Evolutionary conservation across 2,888 invertebrate species (phyloP).

Genomic region (Pyrrhia umbra): DNA sequence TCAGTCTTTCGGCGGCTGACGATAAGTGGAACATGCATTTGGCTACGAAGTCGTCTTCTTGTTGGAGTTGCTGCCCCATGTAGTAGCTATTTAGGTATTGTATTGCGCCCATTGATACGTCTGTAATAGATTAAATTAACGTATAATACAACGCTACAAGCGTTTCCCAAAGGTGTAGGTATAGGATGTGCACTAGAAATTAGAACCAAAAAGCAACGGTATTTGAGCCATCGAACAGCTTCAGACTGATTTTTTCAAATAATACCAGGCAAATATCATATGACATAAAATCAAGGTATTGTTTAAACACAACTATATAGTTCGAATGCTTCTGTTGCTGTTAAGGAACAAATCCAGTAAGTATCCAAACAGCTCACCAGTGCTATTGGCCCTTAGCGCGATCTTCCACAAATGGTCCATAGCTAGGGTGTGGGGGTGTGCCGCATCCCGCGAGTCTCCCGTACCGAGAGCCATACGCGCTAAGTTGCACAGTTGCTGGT

Average conservation of each 20-base stretch:
- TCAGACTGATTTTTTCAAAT: no score
- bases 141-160: no score
- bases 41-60: slow-evolving; percentile 97
- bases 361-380: slow-evolving; percentile 84
- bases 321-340: neutral
- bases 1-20: slow-evolving; percentile 94
- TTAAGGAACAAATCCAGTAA: neutral
- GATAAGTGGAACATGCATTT: slow-evolving; percentile 98
- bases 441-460: slow-evolving; percentile 87
- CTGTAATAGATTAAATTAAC: slow-evolving; percentile 74
- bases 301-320: neutral
- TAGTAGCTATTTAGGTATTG: slow-evolving; percentile 98
- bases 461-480: slow-evolving; percentile 95
- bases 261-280: no score
- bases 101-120: slow-evolving; percentile 98
- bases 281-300: no score
- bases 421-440: slow-evolving; percentile 92
- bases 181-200: no score
- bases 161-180: neutral
- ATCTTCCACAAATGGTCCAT: slow-evolving; percentile 99
- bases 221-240: no score
- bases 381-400: slow-evolving; percentile 96
- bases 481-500: slow-evolving; percentile 97
- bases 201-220: no score
- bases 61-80: slow-evolving; percentile 97